These are phyloP conservation scores for Agrochola lychnidis DNA, from an alignment of 2,888 invertebrate genomes.

Conservation along the genomic window DNA sequence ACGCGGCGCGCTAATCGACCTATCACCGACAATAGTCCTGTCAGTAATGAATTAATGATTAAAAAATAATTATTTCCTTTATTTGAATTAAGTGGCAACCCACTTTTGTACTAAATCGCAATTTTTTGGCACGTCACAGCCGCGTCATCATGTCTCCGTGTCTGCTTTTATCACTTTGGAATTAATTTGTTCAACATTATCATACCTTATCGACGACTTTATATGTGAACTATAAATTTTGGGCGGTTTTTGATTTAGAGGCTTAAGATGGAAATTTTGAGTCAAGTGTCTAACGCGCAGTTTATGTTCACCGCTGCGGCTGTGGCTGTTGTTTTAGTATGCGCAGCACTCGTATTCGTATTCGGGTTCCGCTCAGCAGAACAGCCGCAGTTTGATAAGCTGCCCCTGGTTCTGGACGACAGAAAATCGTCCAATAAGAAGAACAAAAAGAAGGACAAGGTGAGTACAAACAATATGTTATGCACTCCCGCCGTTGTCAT, in stretches of 20 bases:
- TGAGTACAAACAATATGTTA: conserved; percentile 81
- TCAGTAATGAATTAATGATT: too few species aligned
- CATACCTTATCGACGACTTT: conserved; percentile 87
- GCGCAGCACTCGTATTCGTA: conserved; percentile 94
- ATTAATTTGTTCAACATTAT: conserved; percentile 89
- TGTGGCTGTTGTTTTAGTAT: conserved; percentile 92
- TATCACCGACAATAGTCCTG: too few species aligned
- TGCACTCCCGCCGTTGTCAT: conserved; percentile 75
- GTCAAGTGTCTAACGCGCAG: conserved; percentile 90
- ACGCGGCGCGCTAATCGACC: too few species aligned
- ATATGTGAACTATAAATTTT: conserved; percentile 85
- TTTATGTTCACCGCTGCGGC: conserved; percentile 90
- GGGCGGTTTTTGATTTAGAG: conserved; percentile 76
- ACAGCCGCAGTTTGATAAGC: conserved; percentile 95
- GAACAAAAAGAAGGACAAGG: conserved; percentile 93
- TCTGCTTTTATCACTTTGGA: conserved; percentile 89
- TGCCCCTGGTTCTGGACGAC: conserved; percentile 92
- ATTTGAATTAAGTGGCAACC: conserved; percentile 66
- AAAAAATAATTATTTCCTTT: background rate
- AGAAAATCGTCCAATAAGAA: conserved; percentile 93
- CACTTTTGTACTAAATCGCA: conserved; percentile 72
- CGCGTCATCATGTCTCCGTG: conserved; percentile 92
- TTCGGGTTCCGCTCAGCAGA: conserved; percentile 95
- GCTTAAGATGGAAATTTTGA: conserved; percentile 91
- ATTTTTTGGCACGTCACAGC: conserved; percentile 92